Percentiles rank a stretch among this genome's conserved stretches.
Evolutionary conservation across 1,140 invertebrate genomes (phyloP).

Genomic region (Cecropterus lyciades): DNA sequence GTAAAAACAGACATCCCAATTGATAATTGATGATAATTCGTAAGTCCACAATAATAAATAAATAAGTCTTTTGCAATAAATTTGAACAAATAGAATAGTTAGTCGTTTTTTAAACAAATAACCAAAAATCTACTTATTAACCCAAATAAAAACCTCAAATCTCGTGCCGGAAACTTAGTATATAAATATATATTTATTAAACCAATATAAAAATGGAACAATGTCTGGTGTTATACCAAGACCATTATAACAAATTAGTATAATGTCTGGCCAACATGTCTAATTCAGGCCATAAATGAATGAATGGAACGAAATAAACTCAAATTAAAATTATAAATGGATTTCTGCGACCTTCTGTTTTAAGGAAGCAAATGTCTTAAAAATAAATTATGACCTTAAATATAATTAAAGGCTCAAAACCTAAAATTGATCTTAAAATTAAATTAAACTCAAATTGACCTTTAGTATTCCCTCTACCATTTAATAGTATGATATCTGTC

Average conservation of each 20-base stretch:
- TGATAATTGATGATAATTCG: too few species aligned
- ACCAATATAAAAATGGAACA: not conserved
- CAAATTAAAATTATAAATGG: not conserved
- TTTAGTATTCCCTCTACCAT: conserved; percentile 16
- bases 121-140: too few species aligned
- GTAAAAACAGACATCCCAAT: too few species aligned
- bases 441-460: not conserved
- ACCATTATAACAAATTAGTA: conserved; percentile 6
- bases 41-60: too few species aligned
- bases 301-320: conserved; percentile 1
- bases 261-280: conserved; percentile 15
- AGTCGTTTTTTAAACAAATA: too few species aligned
- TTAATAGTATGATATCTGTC: conserved; percentile 4
- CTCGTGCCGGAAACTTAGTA: not conserved
- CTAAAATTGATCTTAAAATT: conserved; percentile 7
- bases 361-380: conserved; percentile 17
- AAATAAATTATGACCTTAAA: conserved; percentile 10
- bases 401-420: too few species aligned
- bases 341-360: not conserved
- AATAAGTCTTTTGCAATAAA: too few species aligned
- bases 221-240: conserved; percentile 20
- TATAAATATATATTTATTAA: not conserved
- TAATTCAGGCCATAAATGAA: conserved; percentile 8
- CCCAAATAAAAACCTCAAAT: conserved; percentile 1
- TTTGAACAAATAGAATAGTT: too few species aligned